Evolutionary conservation across 2,797 vertebrate species (phyloP).

Genomic region (Amblyraja radiata): DNA sequence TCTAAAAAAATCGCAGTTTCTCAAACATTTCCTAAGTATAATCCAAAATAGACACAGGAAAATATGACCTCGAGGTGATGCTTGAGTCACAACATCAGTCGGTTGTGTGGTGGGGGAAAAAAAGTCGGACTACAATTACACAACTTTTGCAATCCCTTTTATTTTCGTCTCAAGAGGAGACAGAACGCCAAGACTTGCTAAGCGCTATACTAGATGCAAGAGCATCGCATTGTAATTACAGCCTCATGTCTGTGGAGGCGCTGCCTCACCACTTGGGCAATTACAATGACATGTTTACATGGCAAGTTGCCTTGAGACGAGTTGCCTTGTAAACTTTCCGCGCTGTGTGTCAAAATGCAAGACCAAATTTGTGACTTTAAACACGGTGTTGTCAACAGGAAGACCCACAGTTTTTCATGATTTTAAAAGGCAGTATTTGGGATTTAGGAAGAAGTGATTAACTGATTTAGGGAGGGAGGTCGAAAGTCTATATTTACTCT

Average conservation of each 20-base stretch:
- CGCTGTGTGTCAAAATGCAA: not conserved
- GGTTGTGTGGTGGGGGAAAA: too few relatives aligned
- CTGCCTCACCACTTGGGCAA: not conserved
- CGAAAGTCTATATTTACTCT: not conserved
- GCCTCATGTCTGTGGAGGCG: not conserved
- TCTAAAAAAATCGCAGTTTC: too few relatives aligned
- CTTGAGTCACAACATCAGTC: too few relatives aligned
- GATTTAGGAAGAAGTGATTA: not conserved
- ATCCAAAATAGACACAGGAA: too few relatives aligned
- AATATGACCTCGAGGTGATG: too few relatives aligned
- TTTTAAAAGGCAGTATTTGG: not conserved
- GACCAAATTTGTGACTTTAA: not conserved
- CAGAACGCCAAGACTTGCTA: too few relatives aligned
- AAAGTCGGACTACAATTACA: too few relatives aligned
- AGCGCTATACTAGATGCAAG: too few relatives aligned
- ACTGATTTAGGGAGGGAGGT: not conserved
- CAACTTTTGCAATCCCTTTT: too few relatives aligned
- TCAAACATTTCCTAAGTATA: too few relatives aligned
- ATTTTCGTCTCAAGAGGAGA: too few relatives aligned
- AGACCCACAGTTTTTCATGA: not conserved
- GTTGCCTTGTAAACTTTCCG: too few relatives aligned
- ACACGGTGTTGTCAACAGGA: not conserved
- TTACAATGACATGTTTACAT: not conserved
- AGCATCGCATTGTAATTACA: not conserved
- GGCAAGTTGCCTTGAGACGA: not conserved